A percentile compares a stretch with the other conserved stretches of the same genome.
phyloP scores from a whole-genome alignment of 1,140 invertebrate genomes.

The Aricia agestis region DNA sequence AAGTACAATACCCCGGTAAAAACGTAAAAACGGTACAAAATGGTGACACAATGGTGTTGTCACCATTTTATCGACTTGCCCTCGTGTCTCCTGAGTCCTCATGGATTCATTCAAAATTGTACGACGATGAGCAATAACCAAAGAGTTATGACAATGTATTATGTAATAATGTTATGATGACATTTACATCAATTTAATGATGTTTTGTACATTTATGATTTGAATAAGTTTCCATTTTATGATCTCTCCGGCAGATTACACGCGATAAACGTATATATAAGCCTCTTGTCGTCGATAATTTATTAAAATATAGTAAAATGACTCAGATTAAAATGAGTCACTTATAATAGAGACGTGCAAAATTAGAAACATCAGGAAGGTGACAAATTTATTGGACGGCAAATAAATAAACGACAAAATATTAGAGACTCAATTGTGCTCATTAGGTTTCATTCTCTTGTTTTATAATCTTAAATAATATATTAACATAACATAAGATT shows the following conservation, averaged over 20 bases:
- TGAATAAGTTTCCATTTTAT: background rate
- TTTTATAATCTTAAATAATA: too few relatives aligned
- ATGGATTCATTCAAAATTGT: too few relatives aligned
- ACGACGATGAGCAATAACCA: background rate
- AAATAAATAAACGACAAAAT: background rate
- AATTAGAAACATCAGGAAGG: background rate
- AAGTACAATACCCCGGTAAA: too few relatives aligned
- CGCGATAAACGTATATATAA: background rate
- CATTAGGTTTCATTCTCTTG: too few relatives aligned
- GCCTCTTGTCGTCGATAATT: background rate
- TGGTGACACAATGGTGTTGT: too few relatives aligned
- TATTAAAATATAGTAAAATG: background rate
- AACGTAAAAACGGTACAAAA: too few relatives aligned
- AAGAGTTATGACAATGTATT: background rate
- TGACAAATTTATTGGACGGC: background rate
- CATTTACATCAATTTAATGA: background rate
- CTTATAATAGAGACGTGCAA: background rate
- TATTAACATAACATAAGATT: too few relatives aligned
- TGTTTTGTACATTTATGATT: background rate
- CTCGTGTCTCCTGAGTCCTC: background rate
- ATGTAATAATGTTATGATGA: background rate
- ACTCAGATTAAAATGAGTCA: background rate
- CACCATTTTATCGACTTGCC: too few relatives aligned
- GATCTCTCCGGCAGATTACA: background rate
- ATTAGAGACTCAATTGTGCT: too few relatives aligned